Evolutionary conservation across 2,797 vertebrate genomes (phyloP).

Genomic region (Mus spretus): DNA sequence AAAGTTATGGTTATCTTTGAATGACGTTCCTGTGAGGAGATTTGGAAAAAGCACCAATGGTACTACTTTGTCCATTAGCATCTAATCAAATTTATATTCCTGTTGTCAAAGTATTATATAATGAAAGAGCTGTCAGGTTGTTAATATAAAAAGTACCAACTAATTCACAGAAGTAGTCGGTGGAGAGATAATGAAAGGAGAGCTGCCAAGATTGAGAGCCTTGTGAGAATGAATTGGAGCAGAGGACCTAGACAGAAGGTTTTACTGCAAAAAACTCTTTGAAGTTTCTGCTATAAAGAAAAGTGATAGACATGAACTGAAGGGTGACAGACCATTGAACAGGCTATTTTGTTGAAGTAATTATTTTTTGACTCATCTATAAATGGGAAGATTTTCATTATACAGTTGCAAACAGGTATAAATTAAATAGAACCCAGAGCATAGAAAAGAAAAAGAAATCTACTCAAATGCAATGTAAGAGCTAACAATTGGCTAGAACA

Average conservation of each 20-base stretch:
- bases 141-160: slow-evolving; percentile 73
- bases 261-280: slow-evolving; percentile 36
- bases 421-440: slow-evolving; percentile 8
- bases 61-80: slow-evolving; percentile 53
- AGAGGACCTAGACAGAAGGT: slow-evolving; percentile 3
- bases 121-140: slow-evolving; percentile 55
- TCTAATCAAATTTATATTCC: slow-evolving; percentile 69
- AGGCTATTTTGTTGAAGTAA: slow-evolving; percentile 49
- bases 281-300: slow-evolving; percentile 51
- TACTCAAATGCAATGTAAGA: background rate
- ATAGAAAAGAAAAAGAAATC: background rate
- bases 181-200: slow-evolving; percentile 63
- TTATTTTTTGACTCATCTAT: slow-evolving; percentile 57
- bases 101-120: slow-evolving; percentile 45
- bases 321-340: background rate
- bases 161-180: slow-evolving; percentile 69
- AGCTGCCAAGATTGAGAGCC: slow-evolving; percentile 35
- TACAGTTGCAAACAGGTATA: background rate
- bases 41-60: slow-evolving; percentile 28
- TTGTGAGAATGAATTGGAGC: slow-evolving; percentile 63
- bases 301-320: slow-evolving; percentile 36
- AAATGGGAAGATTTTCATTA: slow-evolving; percentile 50
- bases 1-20: background rate
- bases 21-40: background rate
- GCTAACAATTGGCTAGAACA: background rate